phyloP scores from a whole-genome alignment of 35 echinoderm and acorn worm species.

The Lytechinus pictus region DNA sequence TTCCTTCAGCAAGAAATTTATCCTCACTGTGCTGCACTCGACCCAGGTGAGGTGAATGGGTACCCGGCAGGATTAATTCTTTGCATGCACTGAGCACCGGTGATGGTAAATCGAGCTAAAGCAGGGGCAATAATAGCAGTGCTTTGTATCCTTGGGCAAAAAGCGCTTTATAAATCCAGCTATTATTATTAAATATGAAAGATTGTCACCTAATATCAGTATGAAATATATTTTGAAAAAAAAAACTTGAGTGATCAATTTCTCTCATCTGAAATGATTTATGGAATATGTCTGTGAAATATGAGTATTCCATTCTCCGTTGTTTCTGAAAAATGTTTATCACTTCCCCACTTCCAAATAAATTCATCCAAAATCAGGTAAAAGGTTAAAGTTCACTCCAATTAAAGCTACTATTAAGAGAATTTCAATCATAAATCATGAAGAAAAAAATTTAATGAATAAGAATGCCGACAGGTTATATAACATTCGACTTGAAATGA shows the following conservation, averaged over 20 bases:
- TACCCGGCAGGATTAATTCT: no score
- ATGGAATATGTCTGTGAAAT: neutral
- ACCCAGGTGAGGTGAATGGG: no score
- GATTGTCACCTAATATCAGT: no score
- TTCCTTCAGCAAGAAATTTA: no score
- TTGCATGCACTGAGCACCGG: no score
- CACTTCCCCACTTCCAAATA: neutral
- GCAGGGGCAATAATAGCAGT: no score
- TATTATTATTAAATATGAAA: no score
- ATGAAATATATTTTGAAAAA: no score
- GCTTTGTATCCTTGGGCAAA: no score
- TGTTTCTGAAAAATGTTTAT: neutral
- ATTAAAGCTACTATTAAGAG: neutral
- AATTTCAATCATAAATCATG: neutral
- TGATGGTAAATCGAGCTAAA: no score
- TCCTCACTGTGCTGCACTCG: no score
- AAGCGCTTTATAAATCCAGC: no score
- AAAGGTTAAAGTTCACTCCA: conserved; percentile 13
- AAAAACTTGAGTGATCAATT: neutral
- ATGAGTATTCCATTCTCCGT: neutral
- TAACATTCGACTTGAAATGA: neutral
- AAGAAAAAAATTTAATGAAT: neutral
- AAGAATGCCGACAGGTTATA: neutral
- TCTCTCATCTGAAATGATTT: neutral
- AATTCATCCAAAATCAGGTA: neutral